These are phyloP conservation scores for Eupithecia subumbrata DNA, from an alignment of 2,888 invertebrate genomes.

Conservation along the genomic window DNA sequence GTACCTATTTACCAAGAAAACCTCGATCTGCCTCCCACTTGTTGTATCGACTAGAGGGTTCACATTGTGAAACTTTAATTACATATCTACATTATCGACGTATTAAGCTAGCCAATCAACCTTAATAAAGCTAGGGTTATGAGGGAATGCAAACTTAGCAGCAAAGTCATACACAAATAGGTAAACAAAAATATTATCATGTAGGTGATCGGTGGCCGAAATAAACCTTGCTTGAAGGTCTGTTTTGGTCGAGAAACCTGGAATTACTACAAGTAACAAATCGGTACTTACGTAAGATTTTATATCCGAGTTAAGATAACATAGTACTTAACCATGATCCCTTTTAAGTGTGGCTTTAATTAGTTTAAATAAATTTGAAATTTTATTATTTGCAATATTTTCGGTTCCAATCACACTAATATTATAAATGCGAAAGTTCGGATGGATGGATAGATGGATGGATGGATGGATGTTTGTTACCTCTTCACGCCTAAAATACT, in stretches of 20 bases:
- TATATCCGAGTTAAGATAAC: background rate
- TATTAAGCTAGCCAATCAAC: too few relatives aligned
- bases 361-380: background rate
- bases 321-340: background rate
- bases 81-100: too few relatives aligned
- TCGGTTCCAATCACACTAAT: too few relatives aligned
- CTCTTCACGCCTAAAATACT: too few relatives aligned
- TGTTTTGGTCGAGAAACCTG: slow-evolving; percentile 1
- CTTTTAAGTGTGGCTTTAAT: background rate
- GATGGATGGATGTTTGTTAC: too few relatives aligned
- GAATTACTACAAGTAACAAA: background rate
- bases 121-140: too few relatives aligned
- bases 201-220: background rate
- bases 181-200: background rate
- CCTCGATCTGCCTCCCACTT: too few relatives aligned
- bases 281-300: background rate
- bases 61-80: too few relatives aligned
- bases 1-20: too few relatives aligned
- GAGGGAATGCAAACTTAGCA: background rate
- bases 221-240: slow-evolving; percentile 9
- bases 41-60: too few relatives aligned
- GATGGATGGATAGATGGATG: too few relatives aligned
- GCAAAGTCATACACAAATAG: background rate
- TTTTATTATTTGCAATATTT: background rate
- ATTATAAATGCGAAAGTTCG: too few relatives aligned